Base-by-base conservation (phyloP, 2,113 vertebrate species). In the Theristicus caerulescens region DNA sequence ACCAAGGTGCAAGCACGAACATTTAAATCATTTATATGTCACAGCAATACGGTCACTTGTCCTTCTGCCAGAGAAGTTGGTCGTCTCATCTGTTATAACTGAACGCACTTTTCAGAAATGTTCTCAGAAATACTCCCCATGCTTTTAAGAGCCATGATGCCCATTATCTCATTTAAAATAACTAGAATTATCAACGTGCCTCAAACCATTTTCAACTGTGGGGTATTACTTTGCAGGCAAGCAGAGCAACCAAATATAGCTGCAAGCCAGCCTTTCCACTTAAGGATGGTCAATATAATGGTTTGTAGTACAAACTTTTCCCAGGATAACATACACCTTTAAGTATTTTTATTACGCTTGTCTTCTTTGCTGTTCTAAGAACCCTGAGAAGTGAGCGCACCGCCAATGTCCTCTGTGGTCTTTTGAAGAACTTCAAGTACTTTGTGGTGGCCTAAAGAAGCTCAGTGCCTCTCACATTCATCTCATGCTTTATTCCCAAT, bases 111-210 rank as follows among this genome's bases (percentile, higher is more conserved):
- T 93, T 61, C 66, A 88, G 42, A 96, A 85, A 44, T 25, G 20
- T 80, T 86, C 57, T 58, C 44, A 73, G 46, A 90, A 92, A 86
- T 69, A 72, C 5, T 69, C 62, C 44, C 29, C 11, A 25, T 46
- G 57, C 85, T 96, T 90, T 86, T 83, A 94, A 66, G n/a, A 95
- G 49, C 22, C 66, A 54, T 13, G 54, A 73, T 61, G 21, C 32
- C 81, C 74, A 86, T 93, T 95, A 92, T 24, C 82, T 81, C 59
- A 52, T 83, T 86, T 51, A 81, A 87, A 96, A 80, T 40, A 86
- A 69, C 36, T 18, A 65, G 64, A 85, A 87, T 32, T 94, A 90
- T 55, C 64, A 88, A 46, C 0, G 0, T 66, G 21, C 40, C 34
- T 88, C 4, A 0, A 89, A 78, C 44, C 0, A 59, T 64, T 86